Base-by-base conservation (phyloP, 2,797 vertebrate genomes). In the Lacerta agilis region DNA sequence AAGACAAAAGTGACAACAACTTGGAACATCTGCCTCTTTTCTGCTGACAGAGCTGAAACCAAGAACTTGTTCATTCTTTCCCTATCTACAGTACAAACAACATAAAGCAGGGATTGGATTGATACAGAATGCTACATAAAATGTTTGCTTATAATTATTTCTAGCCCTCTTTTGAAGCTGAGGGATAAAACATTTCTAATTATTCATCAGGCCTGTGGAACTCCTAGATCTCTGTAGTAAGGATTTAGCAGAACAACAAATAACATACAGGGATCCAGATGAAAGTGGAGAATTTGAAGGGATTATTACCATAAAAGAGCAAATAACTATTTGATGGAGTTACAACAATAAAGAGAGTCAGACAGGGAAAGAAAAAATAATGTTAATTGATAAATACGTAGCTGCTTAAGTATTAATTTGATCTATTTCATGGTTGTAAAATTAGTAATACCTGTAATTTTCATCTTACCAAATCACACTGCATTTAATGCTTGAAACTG, bases 141-240 rank as follows among this genome's bases (percentile, higher is more conserved):
- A 96, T 96, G 95, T 97, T 97, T 96, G 95, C 95, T 97, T 96
- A 96, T 96, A 97, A 97, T 97, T 97, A 97, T 96, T 96, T 96
- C 96, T 97, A 96, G 96, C 95, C 96, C 96, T 93, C 95, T 96
- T 97, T 96, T 97, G 96, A 97, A 97, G 97, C 92, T 95, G 84
- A 89, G 87, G 95, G 96, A 97, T 97, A 97, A 97, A 97, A 95
- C 95, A 96, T 96, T 97, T 96, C 97, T 95, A 97, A 97, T 97
- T 97, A 97, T 96, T 96, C 96, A 96, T 96, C 95, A 94, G 95
- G 94, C 94, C 3, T 91, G 94, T 95, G 94, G 96, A 97, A 96
- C 95, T 94, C 93, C 92, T 93, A 95, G 96, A 93, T 92, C 91
- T 96, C 92, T 92, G 81, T 97, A 97, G 96, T 92, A 96, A 93